Evolutionary conservation across 2,888 invertebrate genomes (phyloP).

Genomic region (Trachelus tabidus): DNA sequence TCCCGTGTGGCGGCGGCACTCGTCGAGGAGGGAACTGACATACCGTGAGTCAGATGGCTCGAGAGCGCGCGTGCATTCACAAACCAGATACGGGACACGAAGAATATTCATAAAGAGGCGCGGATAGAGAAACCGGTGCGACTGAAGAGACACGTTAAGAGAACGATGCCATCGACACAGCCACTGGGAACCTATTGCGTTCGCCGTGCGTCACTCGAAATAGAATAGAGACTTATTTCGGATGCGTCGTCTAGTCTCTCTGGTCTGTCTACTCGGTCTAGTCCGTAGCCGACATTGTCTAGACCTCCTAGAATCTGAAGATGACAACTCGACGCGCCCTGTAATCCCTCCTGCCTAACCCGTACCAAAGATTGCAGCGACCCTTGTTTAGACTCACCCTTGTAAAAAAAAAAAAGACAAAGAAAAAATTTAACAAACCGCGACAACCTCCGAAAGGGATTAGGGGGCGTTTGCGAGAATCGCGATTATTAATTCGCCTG

Average conservation of each 20-base stretch:
- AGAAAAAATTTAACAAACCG: not conserved
- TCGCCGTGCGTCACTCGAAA: constrained; percentile 39
- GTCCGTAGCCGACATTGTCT: constrained; percentile 52
- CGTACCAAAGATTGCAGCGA: not conserved
- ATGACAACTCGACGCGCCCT: not conserved
- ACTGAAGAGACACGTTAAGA: not conserved
- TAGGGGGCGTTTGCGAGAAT: constrained; percentile 20
- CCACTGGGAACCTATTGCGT: constrained; percentile 34
- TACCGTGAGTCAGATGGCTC: constrained; percentile 12
- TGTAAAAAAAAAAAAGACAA: not conserved
- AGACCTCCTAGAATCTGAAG: constrained; percentile 43
- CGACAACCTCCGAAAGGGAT: not conserved
- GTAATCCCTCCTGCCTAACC: not conserved
- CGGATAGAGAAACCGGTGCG: not conserved
- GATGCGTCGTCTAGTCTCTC: constrained; percentile 53
- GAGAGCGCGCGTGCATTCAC: constrained; percentile 17
- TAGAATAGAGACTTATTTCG: constrained; percentile 58
- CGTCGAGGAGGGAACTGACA: constrained; percentile 38
- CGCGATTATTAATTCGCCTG: constrained; percentile 57
- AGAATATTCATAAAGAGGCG: constrained; percentile 5
- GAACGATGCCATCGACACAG: not conserved
- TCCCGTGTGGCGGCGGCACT: constrained; percentile 62
- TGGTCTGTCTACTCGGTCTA: constrained; percentile 52
- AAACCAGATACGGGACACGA: constrained; percentile 8
- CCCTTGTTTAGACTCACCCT: not conserved